phyloP scores from a whole-genome alignment of 2,888 invertebrate genomes.

The Micoletzkya japonica region DNA sequence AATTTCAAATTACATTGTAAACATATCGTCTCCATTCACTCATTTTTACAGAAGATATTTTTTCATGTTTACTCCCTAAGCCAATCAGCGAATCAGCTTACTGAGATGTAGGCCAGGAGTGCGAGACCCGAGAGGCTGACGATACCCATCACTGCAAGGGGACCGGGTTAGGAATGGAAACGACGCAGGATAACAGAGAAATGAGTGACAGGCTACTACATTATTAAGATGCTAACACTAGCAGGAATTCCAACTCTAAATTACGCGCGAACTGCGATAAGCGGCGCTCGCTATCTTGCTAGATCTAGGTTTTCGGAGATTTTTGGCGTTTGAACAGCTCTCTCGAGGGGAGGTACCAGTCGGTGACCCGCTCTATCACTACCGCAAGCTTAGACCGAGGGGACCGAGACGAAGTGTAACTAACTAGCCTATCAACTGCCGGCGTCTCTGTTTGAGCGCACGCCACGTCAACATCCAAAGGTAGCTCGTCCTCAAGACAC shows the following conservation, averaged over 20 bases:
- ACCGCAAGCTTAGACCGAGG: background rate
- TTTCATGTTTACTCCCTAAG: background rate
- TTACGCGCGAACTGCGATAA: too few relatives aligned
- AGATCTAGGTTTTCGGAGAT: too few relatives aligned
- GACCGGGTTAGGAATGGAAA: background rate
- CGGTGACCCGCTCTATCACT: background rate
- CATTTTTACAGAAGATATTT: too few relatives aligned
- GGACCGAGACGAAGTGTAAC: slow-evolving; percentile 8
- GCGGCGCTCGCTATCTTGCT: too few relatives aligned
- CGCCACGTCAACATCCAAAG: slow-evolving; percentile 21
- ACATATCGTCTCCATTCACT: too few relatives aligned
- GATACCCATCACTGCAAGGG: slow-evolving; percentile 27
- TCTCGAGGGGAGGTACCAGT: background rate
- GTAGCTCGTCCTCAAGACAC: too few relatives aligned
- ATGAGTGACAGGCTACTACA: background rate
- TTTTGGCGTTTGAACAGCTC: background rate
- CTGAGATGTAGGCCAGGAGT: slow-evolving; percentile 27
- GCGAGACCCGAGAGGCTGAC: slow-evolving; percentile 25
- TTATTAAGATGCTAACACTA: too few relatives aligned
- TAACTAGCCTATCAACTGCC: slow-evolving; percentile 22
- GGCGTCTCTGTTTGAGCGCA: slow-evolving; percentile 3
- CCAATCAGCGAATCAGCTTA: background rate
- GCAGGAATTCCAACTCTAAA: too few relatives aligned
- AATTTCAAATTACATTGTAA: background rate
- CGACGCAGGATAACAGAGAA: background rate